Conservation (phyloP, 2,797 vertebrate genomes). For the Enoplosus armatus region DNA sequence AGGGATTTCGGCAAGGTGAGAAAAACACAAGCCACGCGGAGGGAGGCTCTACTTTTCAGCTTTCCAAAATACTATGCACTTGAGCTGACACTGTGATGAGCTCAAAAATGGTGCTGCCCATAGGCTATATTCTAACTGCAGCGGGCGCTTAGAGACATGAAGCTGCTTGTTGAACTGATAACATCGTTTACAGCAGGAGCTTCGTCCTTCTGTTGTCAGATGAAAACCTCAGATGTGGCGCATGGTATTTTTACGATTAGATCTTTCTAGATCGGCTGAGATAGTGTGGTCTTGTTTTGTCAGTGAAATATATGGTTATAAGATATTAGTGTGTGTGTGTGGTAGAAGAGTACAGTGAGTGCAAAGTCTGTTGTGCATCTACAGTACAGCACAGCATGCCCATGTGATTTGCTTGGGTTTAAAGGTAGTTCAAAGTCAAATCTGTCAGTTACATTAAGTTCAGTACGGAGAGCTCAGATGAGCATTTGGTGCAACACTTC, state of each 20-base stretch:
- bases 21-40: neutral
- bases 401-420: constrained; percentile 24
- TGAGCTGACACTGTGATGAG: constrained; percentile 14
- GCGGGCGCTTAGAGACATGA: constrained; percentile 14
- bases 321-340: neutral
- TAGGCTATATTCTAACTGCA: constrained; percentile 8
- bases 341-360: neutral
- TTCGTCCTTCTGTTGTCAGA: constrained; percentile 34
- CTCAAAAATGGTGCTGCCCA: neutral
- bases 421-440: constrained; percentile 51
- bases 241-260: neutral
- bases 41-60: neutral
- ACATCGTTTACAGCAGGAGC: neutral
- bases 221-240: neutral
- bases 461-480: constrained; percentile 16
- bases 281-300: neutral
- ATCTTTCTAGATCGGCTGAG: constrained; percentile 7
- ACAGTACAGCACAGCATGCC: neutral
- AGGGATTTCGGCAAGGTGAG: constrained; percentile 99
- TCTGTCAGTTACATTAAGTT: constrained; percentile 46
- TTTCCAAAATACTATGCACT: neutral
- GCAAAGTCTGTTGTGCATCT: constrained; percentile 5
- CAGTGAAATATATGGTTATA: neutral
- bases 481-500: constrained; percentile 56
- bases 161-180: constrained; percentile 27